Base-by-base conservation (phyloP, 2,797 vertebrate species). In the Sylvia borin region DNA sequence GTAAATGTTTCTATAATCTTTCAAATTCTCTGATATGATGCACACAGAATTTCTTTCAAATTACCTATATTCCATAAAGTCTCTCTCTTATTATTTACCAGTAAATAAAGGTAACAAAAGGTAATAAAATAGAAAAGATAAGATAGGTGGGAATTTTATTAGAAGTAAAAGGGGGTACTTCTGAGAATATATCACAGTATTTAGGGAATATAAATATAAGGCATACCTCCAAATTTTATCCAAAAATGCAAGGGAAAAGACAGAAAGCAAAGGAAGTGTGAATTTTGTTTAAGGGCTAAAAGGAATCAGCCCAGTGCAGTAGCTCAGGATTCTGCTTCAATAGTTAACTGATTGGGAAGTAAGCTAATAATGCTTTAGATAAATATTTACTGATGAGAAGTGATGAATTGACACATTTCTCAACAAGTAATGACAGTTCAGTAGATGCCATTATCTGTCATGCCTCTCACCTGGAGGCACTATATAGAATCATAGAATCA, bases 1-100 rank as follows among this genome's bases (percentile, higher is more conserved):
- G 65, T 87, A 84, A 88, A 78, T 87, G 61, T 77, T 95, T 94
- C 73, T 73, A 45, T 78, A 90, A 67, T 66, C 26, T 82, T 92
- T 86, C 31, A n/a, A 40, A 51, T 91, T 89, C 70, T 90, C 55
- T 75, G 53, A 55, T 81, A 19, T 2, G 19, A 47, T 65, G 58
- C 15, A 67, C 10, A 11, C 16, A 60, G 68, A 67, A 60, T 76
- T 86, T 92, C 61, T 38, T 87, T 70, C 3, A 8, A 91, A 78
- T 65, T 50, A 34, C 55, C 53, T 73, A 6, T 66, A 84, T 92
- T 88, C 86, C 93, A 61, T 45, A 85, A 88, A 91, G 70, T 76
- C 6, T 1, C 54, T 92, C 51, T 42, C 22, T 91, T 77, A 86
- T 90, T 85, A 57, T 85, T 85, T 90, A 50, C 25, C 29, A 79